Evolutionary conservation across 1,140 invertebrate genomes (phyloP), one percentile per base, ranked within the genome.

Genomic region (Colletes gigas): DNA sequence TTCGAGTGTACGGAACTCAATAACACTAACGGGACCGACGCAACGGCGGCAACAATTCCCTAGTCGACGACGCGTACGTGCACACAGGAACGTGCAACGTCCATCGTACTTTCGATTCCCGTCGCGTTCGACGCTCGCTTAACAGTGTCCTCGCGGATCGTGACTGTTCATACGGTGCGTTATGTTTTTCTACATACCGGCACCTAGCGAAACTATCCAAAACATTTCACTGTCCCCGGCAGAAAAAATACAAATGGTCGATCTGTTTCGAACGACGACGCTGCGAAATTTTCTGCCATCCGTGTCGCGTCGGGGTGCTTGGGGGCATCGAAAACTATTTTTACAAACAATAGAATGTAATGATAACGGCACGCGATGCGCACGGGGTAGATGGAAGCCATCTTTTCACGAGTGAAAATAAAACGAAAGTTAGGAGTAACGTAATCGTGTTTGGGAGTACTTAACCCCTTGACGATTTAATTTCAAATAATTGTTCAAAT

Each of bases 121-220:
- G 60, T 57, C 77, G 77, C 77, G 77, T 79, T 65, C 54, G 54
- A 65, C 12, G 50, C 44, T 19, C 54, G 69, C 55, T 79, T 79
- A 73, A 79, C 77, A 79, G 41, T 65, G 69, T 50, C 14, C 69
- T 79, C 77, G 57, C 77, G 70, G 21, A 73, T 50, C 60, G 67
- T 79, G 52, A 73, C 77, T 79, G 73, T 62, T 79, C 77, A 73
- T 73, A 73, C 77, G 77, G 12, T 19, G 70, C 69, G 55, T 73
- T 73, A 73, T 79, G 69, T 65, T 73, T 79, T 73, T 72, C 60
- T 73, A 55, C 66, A 55, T 21, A 55, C 60, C 14, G 44, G n/a
- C n/a, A n/a, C 50, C 68, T 78, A 54, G 65, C 68, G n/a, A 55
- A 78, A 78, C 39, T 52, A 12, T 21, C 39, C 10, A 9, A n/a